Conservation (phyloP, 2,888 invertebrate genomes). For the Cremastinae sp. region DNA sequence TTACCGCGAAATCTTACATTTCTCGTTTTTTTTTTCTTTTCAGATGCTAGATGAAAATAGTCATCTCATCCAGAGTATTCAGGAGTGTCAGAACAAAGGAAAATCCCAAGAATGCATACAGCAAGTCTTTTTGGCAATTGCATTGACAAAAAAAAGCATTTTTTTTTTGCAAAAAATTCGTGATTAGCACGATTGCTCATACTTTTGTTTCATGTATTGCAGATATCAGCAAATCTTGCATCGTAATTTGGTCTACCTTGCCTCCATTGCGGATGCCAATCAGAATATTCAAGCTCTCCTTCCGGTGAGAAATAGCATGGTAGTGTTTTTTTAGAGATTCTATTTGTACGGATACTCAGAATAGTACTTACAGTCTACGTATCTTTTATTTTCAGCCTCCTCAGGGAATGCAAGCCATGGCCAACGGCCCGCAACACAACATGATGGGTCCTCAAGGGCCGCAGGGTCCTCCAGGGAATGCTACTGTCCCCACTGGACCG, state of each 20-base stretch:
- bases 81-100: slow-evolving; percentile 97
- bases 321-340: slow-evolving; percentile 3
- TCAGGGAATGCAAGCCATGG: slow-evolving; percentile 82
- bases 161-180: too few relatives aligned
- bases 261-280: slow-evolving; percentile 97
- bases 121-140: slow-evolving; percentile 80
- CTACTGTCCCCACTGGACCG: slow-evolving; percentile 76
- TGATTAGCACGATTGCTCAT: background rate
- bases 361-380: slow-evolving; percentile 2
- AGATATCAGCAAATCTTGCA: slow-evolving; percentile 95
- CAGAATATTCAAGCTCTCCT: slow-evolving; percentile 94
- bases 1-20: background rate
- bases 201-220: slow-evolving; percentile 36
- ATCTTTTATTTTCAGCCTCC: slow-evolving; percentile 81
- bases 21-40: slow-evolving; percentile 30
- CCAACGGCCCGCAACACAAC: slow-evolving; percentile 79
- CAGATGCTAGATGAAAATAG: slow-evolving; percentile 98
- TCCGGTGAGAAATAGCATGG: slow-evolving; percentile 85
- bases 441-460: slow-evolving; percentile 80
- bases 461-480: slow-evolving; percentile 76
- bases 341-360: background rate
- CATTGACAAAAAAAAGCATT: too few relatives aligned
- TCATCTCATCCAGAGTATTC: slow-evolving; percentile 97
- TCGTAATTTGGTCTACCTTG: slow-evolving; percentile 96
- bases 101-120: slow-evolving; percentile 96